phyloP scores from a whole-genome alignment of 2,888 invertebrate genomes.

The Heliconius ethilla region DNA sequence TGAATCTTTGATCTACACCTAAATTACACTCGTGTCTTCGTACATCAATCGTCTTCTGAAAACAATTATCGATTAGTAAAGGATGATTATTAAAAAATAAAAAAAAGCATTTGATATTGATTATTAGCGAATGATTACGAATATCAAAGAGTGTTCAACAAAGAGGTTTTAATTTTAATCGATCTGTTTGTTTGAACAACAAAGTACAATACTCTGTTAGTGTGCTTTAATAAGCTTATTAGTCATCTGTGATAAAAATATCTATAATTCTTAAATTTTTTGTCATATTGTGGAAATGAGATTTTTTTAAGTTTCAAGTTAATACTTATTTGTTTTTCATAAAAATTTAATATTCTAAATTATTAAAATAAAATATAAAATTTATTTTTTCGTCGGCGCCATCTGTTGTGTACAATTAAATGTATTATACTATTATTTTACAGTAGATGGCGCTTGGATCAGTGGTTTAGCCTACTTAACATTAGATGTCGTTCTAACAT shows the following conservation, averaged over 20 bases:
- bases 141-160: slow-evolving; percentile 39
- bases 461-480: slow-evolving; percentile 44
- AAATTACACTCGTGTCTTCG: slow-evolving; percentile 24
- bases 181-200: slow-evolving; percentile 38
- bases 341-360: too few relatives aligned
- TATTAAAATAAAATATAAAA: too few relatives aligned
- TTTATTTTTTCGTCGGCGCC: background rate
- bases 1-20: slow-evolving; percentile 19
- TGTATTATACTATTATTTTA: background rate
- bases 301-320: background rate
- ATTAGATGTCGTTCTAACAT: slow-evolving; percentile 47
- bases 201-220: slow-evolving; percentile 32
- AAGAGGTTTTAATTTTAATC: slow-evolving; percentile 39
- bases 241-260: slow-evolving; percentile 33
- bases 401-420: background rate
- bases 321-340: background rate
- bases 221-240: slow-evolving; percentile 38
- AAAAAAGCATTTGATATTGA: slow-evolving; percentile 31
- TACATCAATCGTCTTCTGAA: slow-evolving; percentile 34
- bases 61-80: slow-evolving; percentile 36
- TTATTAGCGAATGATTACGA: slow-evolving; percentile 35
- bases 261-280: slow-evolving; percentile 3
- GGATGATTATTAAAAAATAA: slow-evolving; percentile 32
- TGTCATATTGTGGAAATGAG: background rate
- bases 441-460: background rate